Conservation (phyloP, 2,113 vertebrate species). For the Ceuthmochares aereus region DNA sequence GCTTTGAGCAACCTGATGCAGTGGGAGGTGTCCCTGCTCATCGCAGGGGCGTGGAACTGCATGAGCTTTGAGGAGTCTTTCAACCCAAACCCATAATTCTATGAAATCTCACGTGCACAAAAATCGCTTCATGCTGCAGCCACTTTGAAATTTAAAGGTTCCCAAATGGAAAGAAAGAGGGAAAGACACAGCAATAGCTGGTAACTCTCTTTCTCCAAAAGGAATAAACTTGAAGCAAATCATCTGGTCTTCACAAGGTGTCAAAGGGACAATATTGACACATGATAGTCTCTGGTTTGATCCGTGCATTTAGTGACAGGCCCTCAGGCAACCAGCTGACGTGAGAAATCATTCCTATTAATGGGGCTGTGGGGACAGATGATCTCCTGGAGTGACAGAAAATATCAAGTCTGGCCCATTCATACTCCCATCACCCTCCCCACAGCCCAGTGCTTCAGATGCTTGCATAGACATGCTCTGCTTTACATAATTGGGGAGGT, state of each 20-base stretch:
- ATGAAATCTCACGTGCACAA: neutral
- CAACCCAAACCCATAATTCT: too few species aligned
- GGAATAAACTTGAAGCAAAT: neutral
- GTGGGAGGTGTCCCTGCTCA: too few species aligned
- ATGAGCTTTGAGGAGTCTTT: too few species aligned
- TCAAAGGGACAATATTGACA: rapidly evolving
- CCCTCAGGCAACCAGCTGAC: neutral
- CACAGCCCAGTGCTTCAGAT: neutral
- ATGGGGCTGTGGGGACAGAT: neutral
- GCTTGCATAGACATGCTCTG: rapidly evolving
- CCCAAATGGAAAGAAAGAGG: too few species aligned
- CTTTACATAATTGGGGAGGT: neutral
- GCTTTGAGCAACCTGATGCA: too few species aligned
- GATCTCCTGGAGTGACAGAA: neutral
- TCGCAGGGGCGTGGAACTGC: too few species aligned
- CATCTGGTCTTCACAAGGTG: neutral
- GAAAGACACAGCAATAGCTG: neutral
- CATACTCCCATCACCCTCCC: neutral
- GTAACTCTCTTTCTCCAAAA: neutral
- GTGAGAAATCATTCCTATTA: neutral
- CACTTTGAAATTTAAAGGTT: neutral
- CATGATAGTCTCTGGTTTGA: neutral
- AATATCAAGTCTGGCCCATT: neutral
- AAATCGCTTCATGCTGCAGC: rapidly evolving
- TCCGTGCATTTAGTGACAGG: neutral